These are phyloP conservation scores for Marisa cornuarietis DNA, from an alignment of 1,140 invertebrate genomes.

Conservation along the genomic window DNA sequence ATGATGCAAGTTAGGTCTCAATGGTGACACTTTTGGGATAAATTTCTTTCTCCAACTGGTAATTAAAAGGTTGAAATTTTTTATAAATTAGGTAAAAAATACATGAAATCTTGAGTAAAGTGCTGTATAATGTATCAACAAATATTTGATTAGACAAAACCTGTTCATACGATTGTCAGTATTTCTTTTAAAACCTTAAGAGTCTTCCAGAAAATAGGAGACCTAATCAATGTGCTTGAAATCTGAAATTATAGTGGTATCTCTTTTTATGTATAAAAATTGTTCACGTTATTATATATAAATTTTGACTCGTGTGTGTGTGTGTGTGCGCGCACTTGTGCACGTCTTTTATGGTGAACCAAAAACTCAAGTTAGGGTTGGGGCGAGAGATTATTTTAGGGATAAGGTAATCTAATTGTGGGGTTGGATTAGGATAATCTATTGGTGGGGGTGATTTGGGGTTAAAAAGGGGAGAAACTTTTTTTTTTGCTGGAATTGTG, in stretches of 20 bases:
- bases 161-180: neutral
- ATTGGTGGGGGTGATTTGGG: neutral
- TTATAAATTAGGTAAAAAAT: neutral
- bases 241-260: neutral
- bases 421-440: neutral
- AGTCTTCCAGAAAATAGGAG: neutral
- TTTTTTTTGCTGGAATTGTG: neutral
- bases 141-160: neutral
- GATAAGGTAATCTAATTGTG: neutral
- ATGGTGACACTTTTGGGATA: neutral
- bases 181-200: neutral
- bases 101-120: neutral
- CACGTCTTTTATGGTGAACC: neutral
- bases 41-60: neutral
- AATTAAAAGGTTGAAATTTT: neutral
- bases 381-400: neutral
- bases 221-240: neutral
- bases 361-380: too few relatives aligned
- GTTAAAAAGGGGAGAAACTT: neutral
- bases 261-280: neutral
- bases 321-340: neutral
- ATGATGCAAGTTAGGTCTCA: constrained; percentile 26
- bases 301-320: neutral
- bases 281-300: neutral
- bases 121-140: neutral